Evolutionary conservation across 2,888 invertebrate species (phyloP), one percentile per base, ranked within the genome.

Genomic region (Thymelicus sylvestris): DNA sequence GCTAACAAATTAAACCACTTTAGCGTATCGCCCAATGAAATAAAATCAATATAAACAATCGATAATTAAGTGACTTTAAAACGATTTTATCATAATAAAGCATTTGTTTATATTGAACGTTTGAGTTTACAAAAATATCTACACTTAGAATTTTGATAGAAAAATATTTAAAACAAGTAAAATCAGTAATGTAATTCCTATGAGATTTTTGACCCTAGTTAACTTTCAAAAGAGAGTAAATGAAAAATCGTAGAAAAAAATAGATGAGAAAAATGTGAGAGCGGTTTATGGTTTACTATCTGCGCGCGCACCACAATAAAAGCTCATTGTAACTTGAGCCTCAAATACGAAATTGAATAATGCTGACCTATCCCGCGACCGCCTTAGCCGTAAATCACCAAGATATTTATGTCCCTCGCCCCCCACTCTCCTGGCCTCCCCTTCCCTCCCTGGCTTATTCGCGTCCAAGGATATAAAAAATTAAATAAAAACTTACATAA

Each of bases 261-360:
- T 79, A 87, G 87, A 88, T 86, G 86, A 88, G 83, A 86, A 86
- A 86, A 83, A 81, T 83, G 75, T 79, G 83, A 83, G 83, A 80
- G 71, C 57, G 48, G 63, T 57, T 66, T 48, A 65, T 39, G 87
- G 79, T 80, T 80, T 82, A 83, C 87, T 91, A 91, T 91, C 91
- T 91, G 89, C 88, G 87, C 84, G 85, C 89, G 87, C 87, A 81
- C 85, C 84, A 85, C 88, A 87, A 91, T 93, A 91, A 93, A 91
- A 92, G 89, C 92, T 93, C 91, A 92, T 92, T 92, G 93, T 93
- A 92, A 93, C 89, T 84, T 86, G 91, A 93, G 89, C 86, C 87
- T 93, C 92, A 92, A 93, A 93, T 92, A 93, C 92, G 92, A 93
- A 93, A 93, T 93, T 93, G 93, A 93, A 93, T 93, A 93, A 93